Conservation (phyloP, 2,888 invertebrate genomes). For the Luperina nickerlii region DNA sequence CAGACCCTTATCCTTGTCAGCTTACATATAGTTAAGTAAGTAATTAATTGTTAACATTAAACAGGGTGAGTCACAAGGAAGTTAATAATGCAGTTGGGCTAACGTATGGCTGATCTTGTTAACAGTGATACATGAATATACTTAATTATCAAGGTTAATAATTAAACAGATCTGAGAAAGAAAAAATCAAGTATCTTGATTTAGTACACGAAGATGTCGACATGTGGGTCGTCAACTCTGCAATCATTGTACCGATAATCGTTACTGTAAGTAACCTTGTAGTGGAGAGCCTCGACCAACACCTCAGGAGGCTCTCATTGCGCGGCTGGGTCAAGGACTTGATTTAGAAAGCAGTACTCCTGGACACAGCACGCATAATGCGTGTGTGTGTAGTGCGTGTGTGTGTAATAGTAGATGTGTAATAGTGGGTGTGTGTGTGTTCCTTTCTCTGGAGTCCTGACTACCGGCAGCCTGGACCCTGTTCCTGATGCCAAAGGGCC, state of each 20-base stretch:
- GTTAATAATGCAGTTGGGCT: slow-evolving; percentile 49
- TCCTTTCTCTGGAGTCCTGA: too few relatives aligned
- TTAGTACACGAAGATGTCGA: background rate
- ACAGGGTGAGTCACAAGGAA: slow-evolving; percentile 40
- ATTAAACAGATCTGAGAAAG: background rate
- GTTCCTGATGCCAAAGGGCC: too few relatives aligned
- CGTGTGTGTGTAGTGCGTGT: too few relatives aligned
- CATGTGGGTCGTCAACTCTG: background rate
- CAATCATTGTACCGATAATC: background rate
- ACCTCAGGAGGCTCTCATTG: too few relatives aligned
- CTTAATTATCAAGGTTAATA: slow-evolving; percentile 18
- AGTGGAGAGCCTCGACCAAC: background rate
- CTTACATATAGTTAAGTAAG: slow-evolving; percentile 11
- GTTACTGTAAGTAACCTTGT: too few relatives aligned
- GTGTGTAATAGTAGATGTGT: too few relatives aligned
- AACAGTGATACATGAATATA: slow-evolving; percentile 18
- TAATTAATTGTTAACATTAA: slow-evolving; percentile 25
- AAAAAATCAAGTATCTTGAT: background rate
- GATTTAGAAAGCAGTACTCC: too few relatives aligned
- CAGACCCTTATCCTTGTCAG: background rate
- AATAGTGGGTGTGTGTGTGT: too few relatives aligned
- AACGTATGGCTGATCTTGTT: slow-evolving; percentile 22
- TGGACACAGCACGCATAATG: too few relatives aligned
- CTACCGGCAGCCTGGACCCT: too few relatives aligned
- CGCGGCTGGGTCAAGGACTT: too few relatives aligned